Percentiles rank a stretch among this genome's conserved stretches.
Conservation (phyloP, 2,797 vertebrate genomes). For the Galaxias olidus region DNA sequence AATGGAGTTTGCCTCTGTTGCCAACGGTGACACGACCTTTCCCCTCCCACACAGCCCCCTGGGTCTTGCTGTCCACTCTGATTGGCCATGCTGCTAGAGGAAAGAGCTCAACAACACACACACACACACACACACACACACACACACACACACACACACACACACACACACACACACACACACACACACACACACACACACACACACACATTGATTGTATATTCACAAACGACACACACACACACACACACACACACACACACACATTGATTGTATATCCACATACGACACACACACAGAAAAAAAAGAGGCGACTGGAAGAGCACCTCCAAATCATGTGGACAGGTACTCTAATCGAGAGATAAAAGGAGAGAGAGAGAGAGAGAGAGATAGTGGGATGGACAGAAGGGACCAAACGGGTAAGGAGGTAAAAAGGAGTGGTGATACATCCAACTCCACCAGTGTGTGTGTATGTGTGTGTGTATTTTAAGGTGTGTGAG, state of each 20-base stretch:
- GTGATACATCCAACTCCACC: neutral
- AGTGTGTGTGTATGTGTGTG: neutral
- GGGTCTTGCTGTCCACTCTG: conserved; percentile 49
- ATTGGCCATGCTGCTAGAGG: conserved; percentile 49
- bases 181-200: no score
- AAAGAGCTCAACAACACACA: conserved; percentile 13
- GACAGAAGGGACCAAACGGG: conserved; percentile 4
- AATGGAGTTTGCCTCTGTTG: conserved; percentile 1
- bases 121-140: no score
- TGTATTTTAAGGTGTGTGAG: neutral
- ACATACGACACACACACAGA: conserved; percentile 4
- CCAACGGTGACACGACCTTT: conserved; percentile 27
- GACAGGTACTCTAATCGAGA: conserved; percentile 23
- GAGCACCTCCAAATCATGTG: conserved; percentile 30
- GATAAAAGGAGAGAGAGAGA: conserved; percentile 18
- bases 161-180: no score
- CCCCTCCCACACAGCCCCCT: conserved; percentile 29
- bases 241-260: no score
- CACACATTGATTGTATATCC: no score
- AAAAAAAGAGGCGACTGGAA: conserved; percentile 12
- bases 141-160: no score
- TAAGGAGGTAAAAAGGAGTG: neutral
- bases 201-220: neutral
- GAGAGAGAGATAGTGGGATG: neutral
- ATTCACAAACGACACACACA: neutral